Evolutionary conservation across 2,888 invertebrate species (phyloP).

Genomic region (Cenopis cana): DNA sequence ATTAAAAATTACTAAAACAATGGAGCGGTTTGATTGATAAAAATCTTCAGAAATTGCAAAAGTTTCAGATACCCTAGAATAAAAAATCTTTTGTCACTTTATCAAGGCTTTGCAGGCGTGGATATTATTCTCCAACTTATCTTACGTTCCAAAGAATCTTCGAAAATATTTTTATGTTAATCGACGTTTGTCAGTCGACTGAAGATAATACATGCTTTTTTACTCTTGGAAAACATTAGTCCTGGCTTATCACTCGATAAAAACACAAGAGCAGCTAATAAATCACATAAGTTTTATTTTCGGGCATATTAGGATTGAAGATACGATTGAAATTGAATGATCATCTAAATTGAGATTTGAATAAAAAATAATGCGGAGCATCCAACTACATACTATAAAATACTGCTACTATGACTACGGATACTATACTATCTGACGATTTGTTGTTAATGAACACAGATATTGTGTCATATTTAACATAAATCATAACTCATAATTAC

Average conservation of each 20-base stretch:
- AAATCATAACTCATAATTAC: too few species aligned
- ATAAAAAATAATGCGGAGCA: too few species aligned
- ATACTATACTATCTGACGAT: too few species aligned
- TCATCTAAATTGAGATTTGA: too few species aligned
- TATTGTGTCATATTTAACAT: too few species aligned
- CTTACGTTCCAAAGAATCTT: slow-evolving; percentile 18
- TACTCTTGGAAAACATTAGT: slow-evolving; percentile 9
- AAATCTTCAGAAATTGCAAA: slow-evolving; percentile 28
- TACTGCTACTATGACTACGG: too few species aligned
- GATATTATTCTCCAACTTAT: slow-evolving; percentile 22
- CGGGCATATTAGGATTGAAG: background rate
- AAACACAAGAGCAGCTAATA: background rate
- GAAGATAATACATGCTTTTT: slow-evolving; percentile 12
- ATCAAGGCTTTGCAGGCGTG: slow-evolving; percentile 24
- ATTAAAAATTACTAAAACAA: slow-evolving; percentile 7
- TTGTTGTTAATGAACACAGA: too few species aligned
- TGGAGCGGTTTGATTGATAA: slow-evolving; percentile 26
- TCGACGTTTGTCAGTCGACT: slow-evolving; percentile 10
- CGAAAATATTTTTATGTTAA: slow-evolving; percentile 16
- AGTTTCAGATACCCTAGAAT: slow-evolving; percentile 28
- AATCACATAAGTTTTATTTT: background rate
- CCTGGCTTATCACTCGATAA: background rate
- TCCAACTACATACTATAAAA: too few species aligned
- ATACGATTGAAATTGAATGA: too few species aligned
- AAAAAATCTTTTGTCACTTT: slow-evolving; percentile 36